These are phyloP conservation scores for Drosophila flavopinicola DNA, from an alignment of 2,888 invertebrate species.

Conservation along the genomic window DNA sequence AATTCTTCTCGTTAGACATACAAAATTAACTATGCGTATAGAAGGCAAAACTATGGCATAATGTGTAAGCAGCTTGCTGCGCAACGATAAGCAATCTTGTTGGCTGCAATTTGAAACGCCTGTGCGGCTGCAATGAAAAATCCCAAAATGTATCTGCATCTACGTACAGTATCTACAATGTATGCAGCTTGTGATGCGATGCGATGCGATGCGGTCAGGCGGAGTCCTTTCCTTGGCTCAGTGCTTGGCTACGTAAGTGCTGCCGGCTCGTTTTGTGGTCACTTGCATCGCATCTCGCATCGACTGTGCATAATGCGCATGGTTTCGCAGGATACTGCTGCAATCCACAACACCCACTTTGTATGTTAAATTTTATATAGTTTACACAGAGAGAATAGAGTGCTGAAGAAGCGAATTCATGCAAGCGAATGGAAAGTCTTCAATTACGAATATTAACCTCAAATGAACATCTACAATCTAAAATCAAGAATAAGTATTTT, in stretches of 20 bases:
- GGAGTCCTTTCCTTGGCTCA: conserved; percentile 22
- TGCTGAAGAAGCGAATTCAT: no score
- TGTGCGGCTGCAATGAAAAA: neutral
- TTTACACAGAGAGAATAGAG: no score
- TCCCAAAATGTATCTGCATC: conserved; percentile 7
- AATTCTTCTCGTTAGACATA: conserved; percentile 50
- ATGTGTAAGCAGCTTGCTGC: conserved; percentile 28
- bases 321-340: neutral
- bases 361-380: conserved; percentile 57
- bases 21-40: conserved; percentile 55
- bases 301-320: conserved; percentile 42
- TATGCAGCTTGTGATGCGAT: conserved; percentile 34
- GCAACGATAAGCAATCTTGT: conserved; percentile 18
- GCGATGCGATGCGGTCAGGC: conserved; percentile 29
- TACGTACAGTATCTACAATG: conserved; percentile 17
- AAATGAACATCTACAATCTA: no score
- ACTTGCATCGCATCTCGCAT: conserved; percentile 62
- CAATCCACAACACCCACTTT: conserved; percentile 15
- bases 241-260: conserved; percentile 44
- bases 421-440: no score
- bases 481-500: no score
- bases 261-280: conserved; percentile 61
- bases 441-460: no score
- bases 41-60: conserved; percentile 12
- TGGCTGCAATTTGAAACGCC: conserved; percentile 42